Percentiles rank a stretch among this genome's conserved stretches.
Evolutionary conservation across 2,888 invertebrate genomes (phyloP).

Genomic region (Platycheirus albimanus): DNA sequence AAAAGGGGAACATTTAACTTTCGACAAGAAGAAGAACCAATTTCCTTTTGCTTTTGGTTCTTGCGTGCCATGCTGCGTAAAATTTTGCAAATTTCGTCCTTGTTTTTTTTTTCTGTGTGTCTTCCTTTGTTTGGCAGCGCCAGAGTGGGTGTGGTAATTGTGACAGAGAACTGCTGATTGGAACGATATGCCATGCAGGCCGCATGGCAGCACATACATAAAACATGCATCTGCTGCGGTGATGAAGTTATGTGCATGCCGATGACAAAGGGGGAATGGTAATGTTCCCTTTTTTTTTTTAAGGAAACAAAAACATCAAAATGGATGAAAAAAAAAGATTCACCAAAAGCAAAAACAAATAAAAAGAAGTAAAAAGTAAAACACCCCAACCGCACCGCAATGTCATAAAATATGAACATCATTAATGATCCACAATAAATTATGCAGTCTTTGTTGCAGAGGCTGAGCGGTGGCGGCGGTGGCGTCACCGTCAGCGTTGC

Average conservation of each 20-base stretch:
- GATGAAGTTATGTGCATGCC: constrained; percentile 67
- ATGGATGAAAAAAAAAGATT: constrained; percentile 29
- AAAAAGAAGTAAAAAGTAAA: constrained; percentile 39
- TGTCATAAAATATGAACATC: constrained; percentile 74
- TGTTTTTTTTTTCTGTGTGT: not conserved
- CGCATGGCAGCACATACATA: constrained; percentile 61
- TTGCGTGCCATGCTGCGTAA: constrained; percentile 48
- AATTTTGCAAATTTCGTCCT: constrained; percentile 9
- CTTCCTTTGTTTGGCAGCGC: constrained; percentile 53
- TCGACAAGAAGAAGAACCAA: constrained; percentile 60
- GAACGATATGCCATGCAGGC: constrained; percentile 62
- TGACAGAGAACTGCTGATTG: constrained; percentile 66
- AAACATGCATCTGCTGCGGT: constrained; percentile 67
- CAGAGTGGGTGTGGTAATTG: constrained; percentile 69
- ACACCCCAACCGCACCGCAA: constrained; percentile 65
- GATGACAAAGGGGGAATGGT: constrained; percentile 55
- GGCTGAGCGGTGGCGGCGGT: too few species aligned
- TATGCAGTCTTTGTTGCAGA: constrained; percentile 69
- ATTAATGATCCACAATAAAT: constrained; percentile 75
- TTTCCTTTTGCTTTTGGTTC: constrained; percentile 56
- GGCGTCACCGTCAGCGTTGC: too few species aligned
- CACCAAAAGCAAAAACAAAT: constrained; percentile 24
- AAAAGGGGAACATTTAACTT: constrained; percentile 55
- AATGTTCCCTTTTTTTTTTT: constrained; percentile 46
- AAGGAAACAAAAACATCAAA: constrained; percentile 30